Evolutionary conservation across 2,888 invertebrate species (phyloP).

Genomic region (Steinernema scapterisci): DNA sequence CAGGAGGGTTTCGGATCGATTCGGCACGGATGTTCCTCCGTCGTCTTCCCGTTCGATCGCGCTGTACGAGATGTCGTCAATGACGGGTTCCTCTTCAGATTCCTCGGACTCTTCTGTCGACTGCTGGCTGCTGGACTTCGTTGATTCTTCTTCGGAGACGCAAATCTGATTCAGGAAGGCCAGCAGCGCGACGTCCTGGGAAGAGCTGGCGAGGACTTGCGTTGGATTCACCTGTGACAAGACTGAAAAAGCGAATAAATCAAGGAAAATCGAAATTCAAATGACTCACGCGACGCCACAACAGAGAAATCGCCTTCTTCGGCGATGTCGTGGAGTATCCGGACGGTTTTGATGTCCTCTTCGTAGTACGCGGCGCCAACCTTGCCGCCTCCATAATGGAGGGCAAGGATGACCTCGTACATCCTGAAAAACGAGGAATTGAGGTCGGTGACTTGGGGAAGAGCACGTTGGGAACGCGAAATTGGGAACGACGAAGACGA

Average conservation of each 20-base stretch:
- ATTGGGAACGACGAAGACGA: too few species aligned
- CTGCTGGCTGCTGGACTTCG: neutral
- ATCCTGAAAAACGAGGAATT: neutral
- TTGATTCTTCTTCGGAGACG: neutral
- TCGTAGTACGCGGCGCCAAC: slow-evolving; percentile 51
- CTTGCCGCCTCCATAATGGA: slow-evolving; percentile 11
- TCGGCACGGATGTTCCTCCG: neutral
- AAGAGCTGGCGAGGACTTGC: slow-evolving; percentile 49
- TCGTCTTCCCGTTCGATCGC: neutral
- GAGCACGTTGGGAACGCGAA: too few species aligned
- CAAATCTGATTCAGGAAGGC: slow-evolving; percentile 43
- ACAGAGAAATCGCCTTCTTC: slow-evolving; percentile 53
- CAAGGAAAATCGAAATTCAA: too few species aligned
- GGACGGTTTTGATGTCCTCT: slow-evolving; percentile 41
- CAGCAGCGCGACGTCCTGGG: slow-evolving; percentile 52
- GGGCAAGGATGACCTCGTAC: slow-evolving; percentile 3
- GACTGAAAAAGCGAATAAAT: slow-evolving; percentile 51
- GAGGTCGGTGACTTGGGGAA: too few species aligned
- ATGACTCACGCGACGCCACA: slow-evolving; percentile 45
- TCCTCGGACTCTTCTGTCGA: neutral
- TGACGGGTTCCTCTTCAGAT: neutral
- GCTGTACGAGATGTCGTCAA: neutral
- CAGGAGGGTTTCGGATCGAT: neutral
- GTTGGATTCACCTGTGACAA: slow-evolving; percentile 54
- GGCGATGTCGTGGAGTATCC: slow-evolving; percentile 51